Conservation (phyloP, 2,888 invertebrate genomes). For the Melieria crassipennis region DNA sequence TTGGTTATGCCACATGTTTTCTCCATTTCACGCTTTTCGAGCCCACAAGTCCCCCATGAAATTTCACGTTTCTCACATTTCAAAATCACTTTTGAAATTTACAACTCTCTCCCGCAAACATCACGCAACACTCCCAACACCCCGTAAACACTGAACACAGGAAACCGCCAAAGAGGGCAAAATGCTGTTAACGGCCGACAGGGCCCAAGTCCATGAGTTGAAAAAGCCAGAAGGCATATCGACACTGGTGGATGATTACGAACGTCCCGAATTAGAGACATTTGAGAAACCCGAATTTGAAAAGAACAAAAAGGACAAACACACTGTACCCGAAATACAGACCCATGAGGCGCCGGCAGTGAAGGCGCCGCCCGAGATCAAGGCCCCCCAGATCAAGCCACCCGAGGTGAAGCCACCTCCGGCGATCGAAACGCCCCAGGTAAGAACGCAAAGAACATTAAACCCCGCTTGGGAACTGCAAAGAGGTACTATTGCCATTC, state of each 20-base stretch:
- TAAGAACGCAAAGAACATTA: too few relatives aligned
- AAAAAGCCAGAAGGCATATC: slow-evolving; percentile 66
- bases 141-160: slow-evolving; percentile 19
- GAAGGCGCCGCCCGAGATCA: too few relatives aligned
- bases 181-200: slow-evolving; percentile 57
- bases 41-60: not conserved
- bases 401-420: slow-evolving; percentile 1
- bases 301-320: slow-evolving; percentile 22
- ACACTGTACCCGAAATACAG: not conserved
- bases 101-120: too few relatives aligned
- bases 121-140: not conserved
- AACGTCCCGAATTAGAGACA: slow-evolving; percentile 77
- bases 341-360: too few relatives aligned
- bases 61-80: not conserved
- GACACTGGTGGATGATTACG: slow-evolving; percentile 70
- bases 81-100: not conserved
- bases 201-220: slow-evolving; percentile 52
- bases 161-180: slow-evolving; percentile 47
- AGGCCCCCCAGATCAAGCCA: not conserved
- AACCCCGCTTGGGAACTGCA: too few relatives aligned
- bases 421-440: too few relatives aligned
- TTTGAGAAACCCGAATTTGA: slow-evolving; percentile 71
- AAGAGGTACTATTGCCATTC: too few relatives aligned
- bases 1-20: too few relatives aligned
- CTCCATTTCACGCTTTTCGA: too few relatives aligned